Evolutionary conservation across 2,888 invertebrate genomes (phyloP).

Genomic region (Atrina japonica): DNA sequence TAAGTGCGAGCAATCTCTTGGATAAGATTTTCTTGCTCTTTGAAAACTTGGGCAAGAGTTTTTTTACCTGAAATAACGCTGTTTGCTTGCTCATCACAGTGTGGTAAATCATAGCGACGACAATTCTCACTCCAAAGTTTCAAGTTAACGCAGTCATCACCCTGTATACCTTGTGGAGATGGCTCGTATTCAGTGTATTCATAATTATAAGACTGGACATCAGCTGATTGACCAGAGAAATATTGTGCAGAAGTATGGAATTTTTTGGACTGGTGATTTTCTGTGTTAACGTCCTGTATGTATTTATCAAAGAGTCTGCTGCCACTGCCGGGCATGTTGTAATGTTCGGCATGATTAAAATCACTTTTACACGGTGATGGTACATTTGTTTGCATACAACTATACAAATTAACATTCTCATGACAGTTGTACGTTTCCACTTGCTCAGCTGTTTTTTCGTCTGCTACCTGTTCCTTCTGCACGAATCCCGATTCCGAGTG

Average conservation of each 20-base stretch:
- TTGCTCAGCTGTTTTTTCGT: slow-evolving; percentile 11
- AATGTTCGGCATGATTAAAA: slow-evolving; percentile 23
- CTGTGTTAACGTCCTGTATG: slow-evolving; percentile 16
- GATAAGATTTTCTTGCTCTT: slow-evolving; percentile 74
- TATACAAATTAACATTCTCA: slow-evolving; percentile 33
- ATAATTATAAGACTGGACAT: no score
- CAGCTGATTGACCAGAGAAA: no score
- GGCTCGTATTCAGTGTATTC: slow-evolving; percentile 40
- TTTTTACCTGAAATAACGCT: slow-evolving; percentile 69
- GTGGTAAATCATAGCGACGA: slow-evolving; percentile 64
- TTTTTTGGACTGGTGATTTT: slow-evolving; percentile 1
- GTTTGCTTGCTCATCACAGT: slow-evolving; percentile 69
- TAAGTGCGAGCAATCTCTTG: slow-evolving; percentile 60
- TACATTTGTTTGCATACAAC: slow-evolving; percentile 44
- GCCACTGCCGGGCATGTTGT: slow-evolving; percentile 29
- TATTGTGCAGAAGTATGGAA: no score
- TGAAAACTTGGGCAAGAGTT: slow-evolving; percentile 71
- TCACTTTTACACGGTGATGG: slow-evolving; percentile 28
- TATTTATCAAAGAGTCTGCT: slow-evolving; percentile 19
- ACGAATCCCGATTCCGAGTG: neutral
- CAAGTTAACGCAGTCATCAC: slow-evolving; percentile 72
- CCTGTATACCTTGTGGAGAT: slow-evolving; percentile 73
- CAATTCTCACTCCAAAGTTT: slow-evolving; percentile 76
- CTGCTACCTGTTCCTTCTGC: neutral
- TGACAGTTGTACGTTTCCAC: slow-evolving; percentile 23